Evolutionary conservation across 2,113 vertebrate genomes (phyloP).

Genomic region (Chaetorhynchus papuensis): DNA sequence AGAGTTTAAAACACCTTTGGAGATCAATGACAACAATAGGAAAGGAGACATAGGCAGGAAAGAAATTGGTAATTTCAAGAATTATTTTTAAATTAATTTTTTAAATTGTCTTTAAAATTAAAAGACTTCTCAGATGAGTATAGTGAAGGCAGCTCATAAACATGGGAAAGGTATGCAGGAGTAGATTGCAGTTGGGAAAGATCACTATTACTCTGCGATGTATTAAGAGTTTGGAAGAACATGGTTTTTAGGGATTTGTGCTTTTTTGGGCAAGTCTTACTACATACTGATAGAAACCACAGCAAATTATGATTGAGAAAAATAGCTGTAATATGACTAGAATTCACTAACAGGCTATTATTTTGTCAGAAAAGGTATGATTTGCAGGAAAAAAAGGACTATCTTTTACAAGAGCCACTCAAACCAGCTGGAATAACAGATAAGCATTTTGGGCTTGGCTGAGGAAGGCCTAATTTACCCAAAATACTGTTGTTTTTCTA

Average conservation of each 20-base stretch:
- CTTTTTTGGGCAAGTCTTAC: background rate
- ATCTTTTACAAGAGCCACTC: background rate
- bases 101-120: background rate
- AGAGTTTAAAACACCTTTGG: background rate
- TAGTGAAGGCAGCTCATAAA: background rate
- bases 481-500: background rate
- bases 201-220: background rate
- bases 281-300: background rate
- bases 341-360: background rate
- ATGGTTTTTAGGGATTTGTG: background rate
- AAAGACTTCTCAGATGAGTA: background rate
- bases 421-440: background rate
- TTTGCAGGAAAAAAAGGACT: background rate
- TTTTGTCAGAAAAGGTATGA: background rate
- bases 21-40: background rate
- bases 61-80: background rate
- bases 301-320: background rate
- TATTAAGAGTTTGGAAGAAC: background rate
- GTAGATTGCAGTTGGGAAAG: background rate
- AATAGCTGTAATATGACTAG: background rate
- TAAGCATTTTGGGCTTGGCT: background rate
- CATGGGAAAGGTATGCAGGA: background rate
- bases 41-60: background rate
- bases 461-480: background rate
- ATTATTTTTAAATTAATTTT: background rate